phyloP scores from a whole-genome alignment of 2,113 vertebrate species.

The Epinephelus fuscoguttatus region DNA sequence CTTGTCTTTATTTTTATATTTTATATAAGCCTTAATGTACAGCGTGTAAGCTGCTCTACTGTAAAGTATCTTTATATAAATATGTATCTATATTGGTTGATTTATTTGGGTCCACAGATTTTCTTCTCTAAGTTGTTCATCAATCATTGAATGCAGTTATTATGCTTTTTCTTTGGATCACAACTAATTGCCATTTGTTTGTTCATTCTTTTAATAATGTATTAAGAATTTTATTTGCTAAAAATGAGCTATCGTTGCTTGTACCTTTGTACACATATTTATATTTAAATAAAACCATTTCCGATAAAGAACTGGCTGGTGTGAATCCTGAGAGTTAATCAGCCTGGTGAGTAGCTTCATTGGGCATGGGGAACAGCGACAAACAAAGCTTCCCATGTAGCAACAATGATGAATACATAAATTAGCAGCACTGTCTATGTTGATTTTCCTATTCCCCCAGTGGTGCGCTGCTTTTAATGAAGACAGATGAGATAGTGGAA shows the following conservation, averaged over 20 bases:
- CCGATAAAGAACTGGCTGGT: slow-evolving; percentile 75
- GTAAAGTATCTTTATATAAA: slow-evolving; percentile 89
- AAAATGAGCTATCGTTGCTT: slow-evolving; percentile 87
- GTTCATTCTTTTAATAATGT: slow-evolving; percentile 83
- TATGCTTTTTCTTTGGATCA: slow-evolving; percentile 72
- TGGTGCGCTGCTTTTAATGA: slow-evolving; percentile 80
- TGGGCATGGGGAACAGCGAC: slow-evolving; percentile 56
- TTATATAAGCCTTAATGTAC: slow-evolving; percentile 91
- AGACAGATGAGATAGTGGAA: slow-evolving; percentile 82
- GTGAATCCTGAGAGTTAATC: slow-evolving; percentile 57
- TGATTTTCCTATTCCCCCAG: slow-evolving; percentile 81
- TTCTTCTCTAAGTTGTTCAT: slow-evolving; percentile 75
- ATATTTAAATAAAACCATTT: slow-evolving; percentile 91
- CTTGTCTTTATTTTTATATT: slow-evolving; percentile 90
- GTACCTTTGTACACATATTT: slow-evolving; percentile 92
- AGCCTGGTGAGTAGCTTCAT: slow-evolving; percentile 28
- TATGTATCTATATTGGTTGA: slow-evolving; percentile 79
- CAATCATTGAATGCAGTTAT: slow-evolving; percentile 79
- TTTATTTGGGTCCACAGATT: slow-evolving; percentile 75
- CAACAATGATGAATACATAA: slow-evolving; percentile 83
- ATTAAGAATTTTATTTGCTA: slow-evolving; percentile 86
- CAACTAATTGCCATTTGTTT: slow-evolving; percentile 83
- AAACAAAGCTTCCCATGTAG: slow-evolving; percentile 77
- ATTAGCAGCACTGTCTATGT: slow-evolving; percentile 83
- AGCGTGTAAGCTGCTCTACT: slow-evolving; percentile 87